Percentiles rank a stretch among this genome's conserved stretches.
phyloP scores from a whole-genome alignment of 2,797 vertebrate genomes.

The Merluccius polli region DNA sequence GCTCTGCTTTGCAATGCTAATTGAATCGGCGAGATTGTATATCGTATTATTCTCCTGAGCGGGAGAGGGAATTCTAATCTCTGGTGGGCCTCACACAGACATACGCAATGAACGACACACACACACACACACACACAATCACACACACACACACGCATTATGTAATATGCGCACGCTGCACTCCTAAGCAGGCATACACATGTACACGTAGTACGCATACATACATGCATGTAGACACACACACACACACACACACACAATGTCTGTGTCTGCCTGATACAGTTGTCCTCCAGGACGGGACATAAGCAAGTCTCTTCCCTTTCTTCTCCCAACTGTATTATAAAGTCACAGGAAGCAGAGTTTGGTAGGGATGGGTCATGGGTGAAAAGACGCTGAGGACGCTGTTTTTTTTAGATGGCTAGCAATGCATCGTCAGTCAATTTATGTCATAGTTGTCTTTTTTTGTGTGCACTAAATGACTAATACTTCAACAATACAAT shows the following conservation, averaged over 20 bases:
- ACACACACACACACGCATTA: not conserved
- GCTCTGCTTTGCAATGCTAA: conserved; percentile 37
- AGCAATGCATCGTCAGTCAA: not conserved
- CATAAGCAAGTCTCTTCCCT: not conserved
- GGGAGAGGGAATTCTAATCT: conserved; percentile 23
- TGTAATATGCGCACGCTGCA: too few relatives aligned
- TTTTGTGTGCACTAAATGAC: not conserved
- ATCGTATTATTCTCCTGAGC: conserved; percentile 17
- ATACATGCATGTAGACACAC: not conserved
- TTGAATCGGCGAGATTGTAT: conserved; percentile 29
- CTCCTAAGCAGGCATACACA: too few relatives aligned
- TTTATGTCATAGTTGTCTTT: not conserved
- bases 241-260: too few relatives aligned
- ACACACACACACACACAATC: not conserved
- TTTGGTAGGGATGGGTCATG: not conserved
- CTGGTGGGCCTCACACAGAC: conserved; percentile 16
- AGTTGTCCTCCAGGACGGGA: too few relatives aligned
- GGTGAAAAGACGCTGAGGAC: not conserved
- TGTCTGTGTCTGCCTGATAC: too few relatives aligned
- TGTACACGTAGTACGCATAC: too few relatives aligned
- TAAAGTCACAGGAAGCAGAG: not conserved
- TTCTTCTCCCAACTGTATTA: not conserved
- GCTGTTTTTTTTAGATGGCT: not conserved
- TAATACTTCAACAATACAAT: not conserved
- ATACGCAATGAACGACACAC: not conserved